A percentile compares a stretch with the other conserved stretches of the same genome.
Evolutionary conservation across 2,888 invertebrate species (phyloP).

Genomic region (Caenorhabditis parvicauda): DNA sequence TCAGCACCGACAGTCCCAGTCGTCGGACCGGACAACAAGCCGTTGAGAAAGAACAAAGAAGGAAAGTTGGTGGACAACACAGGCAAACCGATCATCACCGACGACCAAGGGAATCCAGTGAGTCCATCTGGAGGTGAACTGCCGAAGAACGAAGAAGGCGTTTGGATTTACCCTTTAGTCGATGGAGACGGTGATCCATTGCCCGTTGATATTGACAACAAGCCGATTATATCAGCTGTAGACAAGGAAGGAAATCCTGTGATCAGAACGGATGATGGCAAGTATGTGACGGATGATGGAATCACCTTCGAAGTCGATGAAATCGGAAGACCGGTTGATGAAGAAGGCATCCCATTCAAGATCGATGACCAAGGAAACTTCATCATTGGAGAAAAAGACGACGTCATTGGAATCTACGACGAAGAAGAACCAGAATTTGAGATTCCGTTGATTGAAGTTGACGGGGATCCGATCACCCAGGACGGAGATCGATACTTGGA

Average conservation of each 20-base stretch:
- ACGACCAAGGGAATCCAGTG: conserved; percentile 40
- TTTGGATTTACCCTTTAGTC: conserved; percentile 49
- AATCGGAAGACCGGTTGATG: conserved; percentile 30
- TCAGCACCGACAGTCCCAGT: conserved; percentile 28
- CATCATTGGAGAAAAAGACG: conserved; percentile 15
- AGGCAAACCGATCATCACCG: conserved; percentile 35
- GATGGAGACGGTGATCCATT: conserved; percentile 39
- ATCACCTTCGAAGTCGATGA: conserved; percentile 14
- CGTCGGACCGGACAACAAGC: conserved; percentile 47
- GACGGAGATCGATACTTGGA: conserved; percentile 36
- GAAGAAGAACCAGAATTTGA: conserved; percentile 13
- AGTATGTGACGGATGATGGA: conserved; percentile 23
- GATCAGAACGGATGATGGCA: conserved; percentile 18
- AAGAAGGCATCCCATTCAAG: conserved; percentile 30
- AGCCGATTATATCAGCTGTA: conserved; percentile 35
- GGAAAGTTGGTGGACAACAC: conserved; percentile 39
- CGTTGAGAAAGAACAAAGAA: conserved; percentile 35
- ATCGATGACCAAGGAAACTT: conserved; percentile 31
- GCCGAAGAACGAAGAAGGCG: conserved; percentile 43
- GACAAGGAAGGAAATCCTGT: conserved; percentile 31
- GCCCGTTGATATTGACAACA: conserved; percentile 28
- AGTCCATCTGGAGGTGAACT: conserved; percentile 42
- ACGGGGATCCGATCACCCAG: conserved; percentile 31
- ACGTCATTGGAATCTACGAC: conserved; percentile 14
- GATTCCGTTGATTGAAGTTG: conserved; percentile 21